Evolutionary conservation across 2,888 invertebrate species (phyloP).

Genomic region (Ophioninae sp.): DNA sequence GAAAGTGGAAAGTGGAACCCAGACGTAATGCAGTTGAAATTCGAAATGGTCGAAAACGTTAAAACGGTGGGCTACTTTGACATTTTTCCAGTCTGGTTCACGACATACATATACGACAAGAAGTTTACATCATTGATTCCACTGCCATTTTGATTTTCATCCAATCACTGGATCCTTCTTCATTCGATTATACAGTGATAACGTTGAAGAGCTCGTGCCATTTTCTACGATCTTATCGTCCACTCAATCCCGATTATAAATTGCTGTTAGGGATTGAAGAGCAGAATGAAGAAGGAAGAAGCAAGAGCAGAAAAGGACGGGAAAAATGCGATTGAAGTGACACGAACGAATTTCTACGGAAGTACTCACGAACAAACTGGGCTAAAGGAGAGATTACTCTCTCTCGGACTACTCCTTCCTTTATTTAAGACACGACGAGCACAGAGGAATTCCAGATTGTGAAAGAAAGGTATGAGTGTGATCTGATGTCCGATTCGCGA

Average conservation of each 20-base stretch:
- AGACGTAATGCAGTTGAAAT: too few relatives aligned
- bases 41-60: too few relatives aligned
- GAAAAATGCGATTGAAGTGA: slow-evolving; percentile 37
- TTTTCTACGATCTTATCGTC: slow-evolving; percentile 13
- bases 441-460: slow-evolving; percentile 34
- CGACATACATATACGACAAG: too few relatives aligned
- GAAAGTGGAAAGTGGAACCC: too few relatives aligned
- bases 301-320: slow-evolving; percentile 1
- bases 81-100: too few relatives aligned
- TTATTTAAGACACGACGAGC: slow-evolving; percentile 42
- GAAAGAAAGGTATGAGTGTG: slow-evolving; percentile 40
- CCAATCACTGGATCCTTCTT: neutral
- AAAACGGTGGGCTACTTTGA: too few relatives aligned
- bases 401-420: slow-evolving; percentile 52
- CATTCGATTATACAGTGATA: slow-evolving; percentile 16
- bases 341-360: slow-evolving; percentile 46
- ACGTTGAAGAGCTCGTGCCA: slow-evolving; percentile 4
- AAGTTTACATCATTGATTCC: neutral
- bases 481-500: slow-evolving; percentile 41
- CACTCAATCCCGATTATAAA: slow-evolving; percentile 46
- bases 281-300: neutral
- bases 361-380: slow-evolving; percentile 30
- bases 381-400: slow-evolving; percentile 59
- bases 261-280: slow-evolving; percentile 21
- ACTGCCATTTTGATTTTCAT: neutral